phyloP scores from a whole-genome alignment of 1,140 invertebrate genomes.

The Tribolium madens region DNA sequence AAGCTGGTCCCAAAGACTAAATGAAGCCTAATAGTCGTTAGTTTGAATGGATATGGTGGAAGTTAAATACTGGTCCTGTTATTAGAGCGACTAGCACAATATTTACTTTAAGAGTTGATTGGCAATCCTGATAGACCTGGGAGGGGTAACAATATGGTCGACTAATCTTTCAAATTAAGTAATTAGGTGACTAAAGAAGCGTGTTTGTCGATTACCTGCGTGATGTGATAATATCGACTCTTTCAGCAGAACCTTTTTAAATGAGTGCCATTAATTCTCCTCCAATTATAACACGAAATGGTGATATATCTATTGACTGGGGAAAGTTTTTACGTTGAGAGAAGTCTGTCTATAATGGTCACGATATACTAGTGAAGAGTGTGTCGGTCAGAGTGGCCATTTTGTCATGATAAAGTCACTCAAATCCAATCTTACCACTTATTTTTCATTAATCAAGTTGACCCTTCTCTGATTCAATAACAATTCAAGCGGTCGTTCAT shows the following conservation, averaged over 20 bases:
- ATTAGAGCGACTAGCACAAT: conserved; percentile 19
- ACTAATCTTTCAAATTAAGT: conserved; percentile 20
- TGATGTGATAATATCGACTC: conserved; percentile 18
- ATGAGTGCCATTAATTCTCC: conserved; percentile 2
- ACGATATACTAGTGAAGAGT: conserved; percentile 15
- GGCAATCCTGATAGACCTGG: neutral
- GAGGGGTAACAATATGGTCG: neutral
- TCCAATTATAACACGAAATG: conserved; percentile 4
- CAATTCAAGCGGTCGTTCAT: conserved; percentile 51
- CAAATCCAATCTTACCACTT: conserved; percentile 27
- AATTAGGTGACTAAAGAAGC: conserved; percentile 24
- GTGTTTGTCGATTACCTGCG: conserved; percentile 21
- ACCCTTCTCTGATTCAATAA: conserved; percentile 50
- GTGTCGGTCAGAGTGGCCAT: conserved; percentile 4
- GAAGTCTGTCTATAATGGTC: conserved; percentile 33
- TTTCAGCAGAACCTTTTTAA: conserved; percentile 30
- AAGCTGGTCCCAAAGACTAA: neutral
- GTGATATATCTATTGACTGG: conserved; percentile 12
- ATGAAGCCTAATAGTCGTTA: neutral
- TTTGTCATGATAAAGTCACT: conserved; percentile 41
- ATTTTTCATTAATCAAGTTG: conserved; percentile 42
- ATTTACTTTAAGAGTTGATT: conserved; percentile 22
- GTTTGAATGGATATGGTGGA: conserved; percentile 19
- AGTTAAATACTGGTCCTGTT: neutral
- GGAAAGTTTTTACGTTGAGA: too few relatives aligned